Base-by-base conservation (phyloP, 2,797 vertebrate genomes). In the Apogon hyalosoma region DNA sequence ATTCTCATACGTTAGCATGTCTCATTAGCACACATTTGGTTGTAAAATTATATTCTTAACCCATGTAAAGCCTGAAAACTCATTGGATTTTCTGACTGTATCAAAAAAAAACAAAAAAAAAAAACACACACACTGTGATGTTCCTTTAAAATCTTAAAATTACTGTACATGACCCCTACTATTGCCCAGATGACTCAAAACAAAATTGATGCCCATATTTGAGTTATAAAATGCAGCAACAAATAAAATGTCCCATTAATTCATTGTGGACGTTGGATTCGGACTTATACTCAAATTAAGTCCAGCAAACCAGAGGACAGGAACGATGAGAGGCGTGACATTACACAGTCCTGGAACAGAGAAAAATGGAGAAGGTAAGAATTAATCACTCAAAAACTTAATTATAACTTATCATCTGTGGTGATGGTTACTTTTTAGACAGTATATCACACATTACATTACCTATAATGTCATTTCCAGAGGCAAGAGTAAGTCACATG, bases 321-420 rank as follows among this genome's bases (percentile, higher is more conserved):
- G 69, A 69, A 41, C 11, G 71, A 80, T 5, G 63, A 50, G 58
- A 74, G 66, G 52, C 62, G 2, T 68, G 36, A 36, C 21, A 16
- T 51, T 63, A n/a, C 11, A 1, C 39, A 7, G 69, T 28, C 79
- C 83, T 89, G 80, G 11, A 80, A 50, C 7, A 68, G 21, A 87
- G 45, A 56, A n/a, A 43, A 18, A 60, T 42, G 66, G 18, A 72
- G 14, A 54, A 10, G 38, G 52, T 63, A 19, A 16, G 28, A 38
- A 41, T 11, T 40, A 8, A 36, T 8, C 9, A 8, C 3, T 36
- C 33, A 36, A 36, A 36, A 36, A 36, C 9, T 36, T 10, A 9
- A 36, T 36, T 36, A 9, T 8, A 36, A 36, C 33, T 36, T 10
- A 10, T 36, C 1, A 36, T 36, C 33, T 36, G 33, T 10, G 1